These are phyloP conservation scores for Dryobates pubescens DNA, from an alignment of 2,797 vertebrate species.

Conservation along the genomic window DNA sequence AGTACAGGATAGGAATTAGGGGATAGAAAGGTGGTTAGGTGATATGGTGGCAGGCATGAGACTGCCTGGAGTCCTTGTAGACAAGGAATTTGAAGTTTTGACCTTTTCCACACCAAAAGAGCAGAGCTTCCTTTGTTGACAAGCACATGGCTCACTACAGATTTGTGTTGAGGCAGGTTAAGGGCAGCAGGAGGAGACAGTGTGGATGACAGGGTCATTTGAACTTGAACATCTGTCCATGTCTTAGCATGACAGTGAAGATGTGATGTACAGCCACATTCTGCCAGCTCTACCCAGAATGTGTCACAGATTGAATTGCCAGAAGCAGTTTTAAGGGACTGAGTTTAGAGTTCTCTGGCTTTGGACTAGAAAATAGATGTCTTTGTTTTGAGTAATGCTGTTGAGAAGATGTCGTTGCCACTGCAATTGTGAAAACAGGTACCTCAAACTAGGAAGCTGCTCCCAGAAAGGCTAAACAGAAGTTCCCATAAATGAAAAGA, in stretches of 20 bases:
- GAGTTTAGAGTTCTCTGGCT: background rate
- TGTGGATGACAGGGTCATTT: background rate
- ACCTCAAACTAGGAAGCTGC: background rate
- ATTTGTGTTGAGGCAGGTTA: fast-evolving
- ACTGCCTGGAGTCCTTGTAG: background rate
- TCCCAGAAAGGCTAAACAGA: background rate
- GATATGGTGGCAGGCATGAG: too few species aligned
- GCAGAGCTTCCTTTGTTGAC: background rate
- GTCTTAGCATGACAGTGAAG: background rate
- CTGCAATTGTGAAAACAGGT: background rate
- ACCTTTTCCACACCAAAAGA: fast-evolving
- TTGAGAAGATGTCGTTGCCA: background rate
- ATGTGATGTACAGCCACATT: background rate
- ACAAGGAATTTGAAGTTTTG: background rate
- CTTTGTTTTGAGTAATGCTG: background rate
- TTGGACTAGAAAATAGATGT: background rate
- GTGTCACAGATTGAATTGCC: background rate
- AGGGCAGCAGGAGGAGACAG: background rate
- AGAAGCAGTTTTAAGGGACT: background rate
- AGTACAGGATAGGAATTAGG: background rate
- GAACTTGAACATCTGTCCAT: background rate
- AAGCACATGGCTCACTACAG: background rate
- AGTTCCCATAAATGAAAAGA: background rate
- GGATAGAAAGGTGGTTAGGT: background rate
- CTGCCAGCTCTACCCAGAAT: background rate